Conservation (phyloP, 2,113 vertebrate species). For the Channa argus region DNA sequence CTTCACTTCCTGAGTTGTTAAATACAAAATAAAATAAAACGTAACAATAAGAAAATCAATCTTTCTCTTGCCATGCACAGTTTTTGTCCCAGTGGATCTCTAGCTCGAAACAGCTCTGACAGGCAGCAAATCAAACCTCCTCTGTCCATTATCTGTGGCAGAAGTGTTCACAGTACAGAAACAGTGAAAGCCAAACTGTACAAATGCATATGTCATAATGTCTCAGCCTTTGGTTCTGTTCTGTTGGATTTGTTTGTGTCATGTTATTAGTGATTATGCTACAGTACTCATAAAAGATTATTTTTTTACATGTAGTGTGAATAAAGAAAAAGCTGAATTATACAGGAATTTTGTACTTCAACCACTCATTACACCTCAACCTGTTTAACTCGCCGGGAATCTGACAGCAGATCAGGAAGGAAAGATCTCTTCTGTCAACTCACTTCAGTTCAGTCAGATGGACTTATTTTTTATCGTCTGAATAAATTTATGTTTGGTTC, state of each 20-base stretch:
- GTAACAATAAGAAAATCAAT: conserved; percentile 59
- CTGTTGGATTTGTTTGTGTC: conserved; percentile 40
- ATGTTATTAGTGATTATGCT: conserved; percentile 41
- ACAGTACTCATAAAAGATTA: conserved; percentile 27
- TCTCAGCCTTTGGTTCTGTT: conserved; percentile 73
- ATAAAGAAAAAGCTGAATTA: conserved; percentile 36
- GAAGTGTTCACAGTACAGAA: conserved; percentile 26
- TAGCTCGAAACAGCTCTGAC: conserved; percentile 21
- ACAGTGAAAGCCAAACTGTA: conserved; percentile 43
- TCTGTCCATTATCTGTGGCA: conserved; percentile 24
- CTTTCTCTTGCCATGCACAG: conserved; percentile 48
- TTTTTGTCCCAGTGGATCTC: conserved; percentile 39
- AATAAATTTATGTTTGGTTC: conserved; percentile 54
- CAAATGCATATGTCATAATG: conserved; percentile 32
- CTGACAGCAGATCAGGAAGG: conserved; percentile 39
- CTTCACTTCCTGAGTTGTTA: conserved; percentile 93
- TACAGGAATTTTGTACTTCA: conserved; percentile 36
- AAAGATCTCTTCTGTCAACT: conserved; percentile 48
- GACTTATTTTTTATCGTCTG: conserved; percentile 22
- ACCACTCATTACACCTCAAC: conserved; percentile 37
- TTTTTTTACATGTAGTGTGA: conserved; percentile 50
- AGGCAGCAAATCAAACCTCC: conserved; percentile 33
- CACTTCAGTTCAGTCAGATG: conserved; percentile 49
- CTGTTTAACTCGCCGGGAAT: conserved; percentile 44
- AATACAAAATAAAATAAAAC: conserved; percentile 80